Conservation (phyloP, 2,113 vertebrate genomes). For the Piaya cayana region DNA sequence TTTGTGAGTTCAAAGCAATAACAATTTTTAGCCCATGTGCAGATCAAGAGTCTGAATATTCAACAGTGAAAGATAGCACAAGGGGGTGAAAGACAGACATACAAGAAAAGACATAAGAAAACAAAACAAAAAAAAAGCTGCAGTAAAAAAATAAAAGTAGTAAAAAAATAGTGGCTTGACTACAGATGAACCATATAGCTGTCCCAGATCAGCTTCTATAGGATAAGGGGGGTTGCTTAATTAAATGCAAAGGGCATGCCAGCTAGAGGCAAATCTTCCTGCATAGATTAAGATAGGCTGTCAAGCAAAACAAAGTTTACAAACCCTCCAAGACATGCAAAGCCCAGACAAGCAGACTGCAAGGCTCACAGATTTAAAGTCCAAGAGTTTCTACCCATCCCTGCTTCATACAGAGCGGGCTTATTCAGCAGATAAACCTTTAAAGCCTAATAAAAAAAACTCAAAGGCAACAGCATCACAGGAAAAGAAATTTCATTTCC, state of each 20-base stretch:
- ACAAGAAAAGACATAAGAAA: background rate
- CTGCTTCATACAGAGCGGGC: background rate
- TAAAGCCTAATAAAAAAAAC: background rate
- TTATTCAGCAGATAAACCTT: slow-evolving; percentile 28
- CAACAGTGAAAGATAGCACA: accelerated
- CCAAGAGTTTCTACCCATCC: background rate
- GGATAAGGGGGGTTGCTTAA: background rate
- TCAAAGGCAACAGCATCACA: background rate
- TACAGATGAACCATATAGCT: background rate
- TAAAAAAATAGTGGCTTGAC: background rate
- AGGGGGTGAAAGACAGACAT: background rate
- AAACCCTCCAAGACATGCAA: background rate
- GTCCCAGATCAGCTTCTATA: background rate
- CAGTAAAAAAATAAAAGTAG: background rate
- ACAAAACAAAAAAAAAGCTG: background rate
- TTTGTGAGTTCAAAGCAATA: slow-evolving; percentile 58
- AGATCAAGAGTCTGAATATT: slow-evolving; percentile 50
- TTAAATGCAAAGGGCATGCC: background rate
- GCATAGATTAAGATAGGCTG: background rate
- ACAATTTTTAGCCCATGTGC: background rate
- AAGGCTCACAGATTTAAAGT: slow-evolving; percentile 26
- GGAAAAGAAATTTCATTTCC: background rate
- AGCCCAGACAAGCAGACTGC: background rate
- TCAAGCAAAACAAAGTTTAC: slow-evolving; percentile 23
- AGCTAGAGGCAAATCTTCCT: slow-evolving; percentile 28